These are phyloP conservation scores for Actinemys pallida DNA, from an alignment of 2,113 vertebrate genomes.

Conservation along the genomic window DNA sequence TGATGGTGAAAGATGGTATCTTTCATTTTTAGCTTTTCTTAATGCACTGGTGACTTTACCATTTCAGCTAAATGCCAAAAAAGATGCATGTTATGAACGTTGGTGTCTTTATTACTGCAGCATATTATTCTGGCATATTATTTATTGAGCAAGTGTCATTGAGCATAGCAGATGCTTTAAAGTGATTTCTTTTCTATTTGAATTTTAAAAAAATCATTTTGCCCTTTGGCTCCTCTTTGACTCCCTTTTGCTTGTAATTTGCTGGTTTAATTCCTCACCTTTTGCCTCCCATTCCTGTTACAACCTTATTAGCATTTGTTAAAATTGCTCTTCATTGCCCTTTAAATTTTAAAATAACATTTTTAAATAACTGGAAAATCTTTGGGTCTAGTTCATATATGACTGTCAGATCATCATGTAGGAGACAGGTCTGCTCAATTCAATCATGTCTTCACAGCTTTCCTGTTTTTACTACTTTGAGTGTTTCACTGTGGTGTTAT, in stretches of 20 bases:
- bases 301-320: constrained; percentile 66
- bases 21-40: constrained; percentile 47
- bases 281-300: constrained; percentile 59
- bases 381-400: neutral
- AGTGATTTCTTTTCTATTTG: constrained; percentile 8
- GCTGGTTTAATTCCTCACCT: constrained; percentile 31
- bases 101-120: constrained; percentile 50
- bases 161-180: constrained; percentile 45
- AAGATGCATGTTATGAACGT: constrained; percentile 34
- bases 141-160: constrained; percentile 36
- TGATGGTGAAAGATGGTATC: constrained; percentile 40
- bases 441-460: constrained; percentile 30
- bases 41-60: constrained; percentile 59
- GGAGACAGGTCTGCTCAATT: constrained; percentile 48
- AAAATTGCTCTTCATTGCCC: constrained; percentile 41
- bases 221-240: constrained; percentile 53
- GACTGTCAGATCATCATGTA: constrained; percentile 27
- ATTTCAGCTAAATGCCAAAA: constrained; percentile 58
- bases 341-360: constrained; percentile 45
- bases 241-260: constrained; percentile 56
- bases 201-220: constrained; percentile 37
- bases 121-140: neutral
- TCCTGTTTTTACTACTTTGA: neutral
- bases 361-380: constrained; percentile 55
- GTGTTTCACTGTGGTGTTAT: constrained; percentile 4